Base-by-base conservation (phyloP, 1,140 invertebrate species). In the Fopius arisanus region DNA sequence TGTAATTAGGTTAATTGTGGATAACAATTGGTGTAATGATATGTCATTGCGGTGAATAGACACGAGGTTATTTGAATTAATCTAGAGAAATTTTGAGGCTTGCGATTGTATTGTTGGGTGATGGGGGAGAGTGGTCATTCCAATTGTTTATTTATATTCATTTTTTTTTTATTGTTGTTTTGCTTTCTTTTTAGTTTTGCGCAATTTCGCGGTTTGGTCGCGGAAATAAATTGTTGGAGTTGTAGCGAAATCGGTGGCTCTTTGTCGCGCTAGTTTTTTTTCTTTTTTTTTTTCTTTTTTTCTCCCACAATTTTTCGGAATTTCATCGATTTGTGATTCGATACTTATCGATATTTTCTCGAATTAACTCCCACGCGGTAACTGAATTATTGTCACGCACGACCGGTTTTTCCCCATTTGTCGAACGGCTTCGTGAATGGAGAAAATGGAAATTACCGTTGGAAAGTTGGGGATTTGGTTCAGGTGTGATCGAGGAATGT, bases 1-100 rank as follows among this genome's bases (percentile, higher is more conserved):
- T 59, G 54, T 59, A 23, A 59, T 59, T 59, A 59, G 26, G 5
- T 59, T 59, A 59, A 59, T 59, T 59, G 54, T 23, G 54, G 10
- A 59, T 59, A 16, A 51, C 19, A 23, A 59, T 59, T 19, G 21
- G 26, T 23, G 6, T 59, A 28, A 59, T 59, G 19, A 59, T 59
- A 4, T 26, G 23, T 59, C 23, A 59, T 59, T 59, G 26, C 23
- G 10, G 16, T 28, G 54, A 59, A 59, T 59, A 59, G 54, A 59
- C 54, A 59, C 54, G 54, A 59, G 54, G 54, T 59, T 59, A 59
- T 23, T 19, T 19, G n/a, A 48, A 48, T 37, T 12, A 37, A 12
- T 48, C 16, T 48, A 16, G 43, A n/a, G 6, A n/a, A 37, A 6
- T 37, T 48, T 48, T 7, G 43, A n/a, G 43, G n/a, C 43, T 48